Evolutionary conservation across 2,888 invertebrate genomes (phyloP).

Genomic region (Cerastoderma edule): DNA sequence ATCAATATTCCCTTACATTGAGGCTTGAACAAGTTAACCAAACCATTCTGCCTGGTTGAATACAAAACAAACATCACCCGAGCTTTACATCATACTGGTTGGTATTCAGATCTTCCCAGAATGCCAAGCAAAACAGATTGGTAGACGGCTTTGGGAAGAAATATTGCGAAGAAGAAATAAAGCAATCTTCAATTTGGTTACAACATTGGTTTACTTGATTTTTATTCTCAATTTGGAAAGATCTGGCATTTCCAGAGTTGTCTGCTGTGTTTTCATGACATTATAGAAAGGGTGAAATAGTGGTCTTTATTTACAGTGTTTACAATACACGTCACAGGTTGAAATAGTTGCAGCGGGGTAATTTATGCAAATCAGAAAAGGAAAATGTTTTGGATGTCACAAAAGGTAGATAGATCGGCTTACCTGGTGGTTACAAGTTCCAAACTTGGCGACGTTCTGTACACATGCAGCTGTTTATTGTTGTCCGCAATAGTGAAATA

Average conservation of each 20-base stretch:
- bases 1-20: conserved; percentile 53
- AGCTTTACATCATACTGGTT: too few relatives aligned
- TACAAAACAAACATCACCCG: conserved; percentile 25
- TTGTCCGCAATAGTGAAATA: conserved; percentile 78
- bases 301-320: too few relatives aligned
- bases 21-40: conserved; percentile 19
- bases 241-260: too few relatives aligned
- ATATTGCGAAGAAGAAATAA: background rate
- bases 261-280: too few relatives aligned
- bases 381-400: background rate
- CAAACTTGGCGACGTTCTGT: conserved; percentile 38
- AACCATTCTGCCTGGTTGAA: conserved; percentile 15
- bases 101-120: too few relatives aligned
- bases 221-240: too few relatives aligned
- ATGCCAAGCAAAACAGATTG: background rate
- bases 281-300: too few relatives aligned
- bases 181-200: background rate
- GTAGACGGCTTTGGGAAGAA: background rate
- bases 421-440: conserved; percentile 46
- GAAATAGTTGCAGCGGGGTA: background rate
- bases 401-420: conserved; percentile 4
- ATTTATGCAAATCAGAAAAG: conserved; percentile 6
- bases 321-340: too few relatives aligned
- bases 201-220: too few relatives aligned
- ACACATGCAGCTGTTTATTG: conserved; percentile 76